Evolutionary conservation across 1,140 invertebrate species (phyloP).

Genomic region (Dinothrombium tinctorium): DNA sequence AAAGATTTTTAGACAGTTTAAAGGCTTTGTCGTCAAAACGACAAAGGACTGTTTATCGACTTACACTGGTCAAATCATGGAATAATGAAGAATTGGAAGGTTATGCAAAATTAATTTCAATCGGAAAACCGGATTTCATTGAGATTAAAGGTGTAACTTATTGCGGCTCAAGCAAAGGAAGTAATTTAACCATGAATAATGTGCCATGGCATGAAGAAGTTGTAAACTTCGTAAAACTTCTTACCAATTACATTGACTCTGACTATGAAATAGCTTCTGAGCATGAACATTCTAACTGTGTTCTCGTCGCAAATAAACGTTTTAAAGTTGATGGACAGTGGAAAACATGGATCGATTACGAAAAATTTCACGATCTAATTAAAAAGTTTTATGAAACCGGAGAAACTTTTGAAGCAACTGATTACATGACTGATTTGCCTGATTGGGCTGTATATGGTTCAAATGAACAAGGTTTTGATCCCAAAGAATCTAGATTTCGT

Average conservation of each 20-base stretch:
- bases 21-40: conserved; percentile 29
- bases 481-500: conserved; percentile 28
- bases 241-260: conserved; percentile 15
- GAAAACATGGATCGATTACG: conserved; percentile 39
- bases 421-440: conserved; percentile 32
- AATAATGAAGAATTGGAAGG: conserved; percentile 35
- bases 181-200: conserved; percentile 35
- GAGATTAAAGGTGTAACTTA: conserved; percentile 41
- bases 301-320: conserved; percentile 33
- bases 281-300: conserved; percentile 39
- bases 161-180: conserved; percentile 32
- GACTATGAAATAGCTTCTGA: conserved; percentile 33
- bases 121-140: conserved; percentile 39
- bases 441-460: conserved; percentile 33
- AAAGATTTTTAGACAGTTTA: conserved; percentile 32
- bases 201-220: conserved; percentile 40
- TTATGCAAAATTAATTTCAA: conserved; percentile 30
- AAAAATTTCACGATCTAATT: conserved; percentile 29
- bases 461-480: conserved; percentile 33
- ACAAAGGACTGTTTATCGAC: conserved; percentile 36
- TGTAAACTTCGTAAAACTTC: conserved; percentile 28
- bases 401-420: conserved; percentile 26
- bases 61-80: conserved; percentile 36
- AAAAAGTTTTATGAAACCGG: conserved; percentile 21
- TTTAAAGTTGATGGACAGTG: conserved; percentile 30